These are phyloP conservation scores for Platycheirus albimanus DNA, from an alignment of 2,888 invertebrate genomes.

Conservation along the genomic window DNA sequence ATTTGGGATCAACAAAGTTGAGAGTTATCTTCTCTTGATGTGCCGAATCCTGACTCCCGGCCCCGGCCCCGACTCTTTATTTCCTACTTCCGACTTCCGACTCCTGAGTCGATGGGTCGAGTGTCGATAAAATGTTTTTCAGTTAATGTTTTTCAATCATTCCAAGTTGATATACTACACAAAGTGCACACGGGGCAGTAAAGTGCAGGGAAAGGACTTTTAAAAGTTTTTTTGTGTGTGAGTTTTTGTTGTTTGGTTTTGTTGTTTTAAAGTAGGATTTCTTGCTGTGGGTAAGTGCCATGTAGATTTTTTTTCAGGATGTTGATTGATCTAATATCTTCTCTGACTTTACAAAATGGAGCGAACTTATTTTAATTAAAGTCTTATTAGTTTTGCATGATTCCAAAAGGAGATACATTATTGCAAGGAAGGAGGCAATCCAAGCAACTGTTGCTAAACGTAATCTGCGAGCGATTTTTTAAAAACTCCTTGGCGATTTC, in stretches of 20 bases:
- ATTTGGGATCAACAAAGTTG: slow-evolving; percentile 58
- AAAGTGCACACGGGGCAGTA: slow-evolving; percentile 13
- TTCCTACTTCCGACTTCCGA: too few species aligned
- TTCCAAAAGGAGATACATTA: too few species aligned
- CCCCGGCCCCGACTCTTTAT: too few species aligned
- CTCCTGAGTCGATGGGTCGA: neutral
- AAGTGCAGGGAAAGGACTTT: slow-evolving; percentile 27
- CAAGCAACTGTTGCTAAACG: too few species aligned
- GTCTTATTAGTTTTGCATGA: slow-evolving; percentile 4
- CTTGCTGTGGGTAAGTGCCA: neutral
- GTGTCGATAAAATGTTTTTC: slow-evolving; percentile 27
- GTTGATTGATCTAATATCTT: slow-evolving; percentile 6
- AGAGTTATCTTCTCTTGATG: slow-evolving; percentile 10
- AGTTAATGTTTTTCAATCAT: slow-evolving; percentile 26
- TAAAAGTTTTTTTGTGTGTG: neutral
- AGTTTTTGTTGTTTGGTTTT: neutral
- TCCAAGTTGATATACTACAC: slow-evolving; percentile 27
- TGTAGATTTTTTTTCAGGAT: slow-evolving; percentile 21
- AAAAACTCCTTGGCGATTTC: too few species aligned
- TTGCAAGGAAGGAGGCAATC: too few species aligned
- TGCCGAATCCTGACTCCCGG: neutral
- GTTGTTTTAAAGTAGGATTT: neutral
- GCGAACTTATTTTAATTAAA: slow-evolving; percentile 24
- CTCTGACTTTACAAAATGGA: neutral
- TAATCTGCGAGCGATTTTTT: too few species aligned